Base-by-base conservation (phyloP, 2,797 vertebrate genomes). In the Acrocephalus scirpaceus region DNA sequence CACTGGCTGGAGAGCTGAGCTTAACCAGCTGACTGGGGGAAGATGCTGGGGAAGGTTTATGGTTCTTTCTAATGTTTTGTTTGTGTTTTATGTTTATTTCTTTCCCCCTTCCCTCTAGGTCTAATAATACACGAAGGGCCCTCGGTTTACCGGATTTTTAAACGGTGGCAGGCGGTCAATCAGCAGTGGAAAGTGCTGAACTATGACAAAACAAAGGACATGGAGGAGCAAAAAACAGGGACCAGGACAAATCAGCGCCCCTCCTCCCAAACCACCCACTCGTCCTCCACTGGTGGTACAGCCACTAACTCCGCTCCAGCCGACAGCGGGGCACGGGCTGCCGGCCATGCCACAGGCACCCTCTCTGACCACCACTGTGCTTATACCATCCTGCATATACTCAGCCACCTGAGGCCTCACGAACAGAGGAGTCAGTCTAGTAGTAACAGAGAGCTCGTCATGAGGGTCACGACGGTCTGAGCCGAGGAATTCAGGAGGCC, bases 111-210 rank as follows among this genome's bases (percentile, higher is more conserved):
- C 94, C 94, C 78, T 96, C 56, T 97, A 99, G 99, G 99, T 60
- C 97, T 99, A 96, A 99, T 99, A 94, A 98, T 99, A 98, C 99
- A 99, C 0, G 99, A 99, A 98, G 99, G 99, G 53, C 99, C 99
- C 23, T 99, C 99, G 1, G 99, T 99, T 96, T 99, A 99, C 95
- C 99, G 99, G 74, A 99, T 99, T 97, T 99, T 99, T 97, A 99
- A 99, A 95, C 98, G 99, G 91, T 99, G 99, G 99, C 99, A 99
- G 97, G 99, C 99, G 1, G 99, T 99, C 93, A 99, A 99, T 98
- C 99, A 99, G 97, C 99, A 99, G 97, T 99, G 99, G 99, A 99
- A 99, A 98, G 99, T 99, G 92, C 97, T 99, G 97, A 99, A 99
- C 98, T 99, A 99, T 88, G 98, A 99, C 96, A 99, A 99, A 98